Base-by-base conservation (phyloP, 2,797 vertebrate genomes). In the Ctenosaura bakeri region DNA sequence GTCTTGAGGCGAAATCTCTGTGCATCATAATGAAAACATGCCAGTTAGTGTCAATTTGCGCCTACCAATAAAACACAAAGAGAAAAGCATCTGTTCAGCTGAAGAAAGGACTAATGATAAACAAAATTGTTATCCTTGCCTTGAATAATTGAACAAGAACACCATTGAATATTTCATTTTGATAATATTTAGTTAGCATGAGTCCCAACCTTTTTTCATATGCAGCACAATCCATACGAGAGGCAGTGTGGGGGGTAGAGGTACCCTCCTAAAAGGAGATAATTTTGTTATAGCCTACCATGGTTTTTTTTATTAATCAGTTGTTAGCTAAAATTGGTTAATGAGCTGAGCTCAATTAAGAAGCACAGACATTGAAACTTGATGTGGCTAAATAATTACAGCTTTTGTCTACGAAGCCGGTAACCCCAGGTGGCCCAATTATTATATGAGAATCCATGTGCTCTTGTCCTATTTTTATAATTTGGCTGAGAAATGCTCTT, bases 121-220 rank as follows among this genome's bases (percentile, higher is more conserved):
- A 89, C 91, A 82, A 95, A 93, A 90, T 89, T 46, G 91, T 92
- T 95, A 95, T 93, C 94, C 85, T 91, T 91, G 93, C 90, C 93
- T 29, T 96, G 93, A 96, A 96, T 96, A 95, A 96, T 94, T 96
- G 95, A 96, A 95, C 94, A 96, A 93, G 92, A 92, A 93, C 94
- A 93, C 93, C 94, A 91, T 76, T 95, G 93, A 96, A 96, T 96
- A 95, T 95, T 96, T 96, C 94, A 96, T 96, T 96, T 93, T 95
- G 74, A 94, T 96, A 96, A 96, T 96, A 95, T 96, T 96, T 95
- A 92, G 92, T 95, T 96, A 96, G 94, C 26, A 2, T 91, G 82
- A 90, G 87, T 93, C 93, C 92, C 92, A 88, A 81, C 89, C 85
- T 95, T 92, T 29, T 92, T 95, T 94, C 82, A 90, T 91, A 92